phyloP scores from a whole-genome alignment of 1,140 invertebrate genomes.

The Pristionchus pacificus region DNA sequence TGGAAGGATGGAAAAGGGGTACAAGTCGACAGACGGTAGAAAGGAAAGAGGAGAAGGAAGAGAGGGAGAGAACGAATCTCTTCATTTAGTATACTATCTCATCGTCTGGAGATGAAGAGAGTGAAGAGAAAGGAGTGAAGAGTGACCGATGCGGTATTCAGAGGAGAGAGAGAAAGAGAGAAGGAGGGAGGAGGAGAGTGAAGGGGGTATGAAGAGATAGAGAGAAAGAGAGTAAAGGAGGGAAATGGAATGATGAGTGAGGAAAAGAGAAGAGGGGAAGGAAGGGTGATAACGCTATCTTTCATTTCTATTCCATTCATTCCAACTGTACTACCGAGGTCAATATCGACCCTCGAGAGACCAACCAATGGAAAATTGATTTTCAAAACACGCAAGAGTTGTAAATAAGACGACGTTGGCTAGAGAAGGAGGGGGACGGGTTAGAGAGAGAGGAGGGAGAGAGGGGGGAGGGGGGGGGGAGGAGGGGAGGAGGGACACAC shows the following conservation, averaged over 20 bases:
- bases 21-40: not conserved
- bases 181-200: conserved; percentile 2
- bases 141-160: too few relatives aligned
- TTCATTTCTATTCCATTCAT: too few relatives aligned
- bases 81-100: too few relatives aligned
- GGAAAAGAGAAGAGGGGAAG: conserved; percentile 1
- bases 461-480: conserved; percentile 4
- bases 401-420: not conserved
- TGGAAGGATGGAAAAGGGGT: not conserved
- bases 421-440: not conserved
- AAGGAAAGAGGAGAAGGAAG: not conserved
- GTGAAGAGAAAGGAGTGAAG: too few relatives aligned
- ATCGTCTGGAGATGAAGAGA: too few relatives aligned
- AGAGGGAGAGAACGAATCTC: not conserved
- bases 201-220: not conserved
- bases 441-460: conserved; percentile 10
- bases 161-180: conserved; percentile 10
- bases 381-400: not conserved
- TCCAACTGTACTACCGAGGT: too few relatives aligned
- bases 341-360: too few relatives aligned
- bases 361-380: conserved; percentile 3
- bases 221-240: conserved; percentile 6
- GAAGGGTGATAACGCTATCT: not conserved
- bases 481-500: conserved; percentile 12
- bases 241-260: not conserved